Evolutionary conservation across 2,797 vertebrate genomes (phyloP).

Genomic region (Protosalanx chinensis): DNA sequence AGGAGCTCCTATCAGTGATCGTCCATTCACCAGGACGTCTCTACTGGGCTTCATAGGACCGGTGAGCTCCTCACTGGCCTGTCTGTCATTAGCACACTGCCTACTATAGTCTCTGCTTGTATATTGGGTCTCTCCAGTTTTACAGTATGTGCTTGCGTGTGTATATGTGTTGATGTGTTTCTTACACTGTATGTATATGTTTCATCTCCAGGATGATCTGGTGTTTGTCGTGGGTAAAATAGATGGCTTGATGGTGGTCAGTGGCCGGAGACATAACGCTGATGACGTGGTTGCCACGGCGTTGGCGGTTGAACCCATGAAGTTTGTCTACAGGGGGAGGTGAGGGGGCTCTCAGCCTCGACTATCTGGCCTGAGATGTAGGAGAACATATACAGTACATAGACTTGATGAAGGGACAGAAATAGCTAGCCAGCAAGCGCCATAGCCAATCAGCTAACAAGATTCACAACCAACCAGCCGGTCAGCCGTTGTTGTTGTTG

Average conservation of each 20-base stretch:
- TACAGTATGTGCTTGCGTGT: not conserved
- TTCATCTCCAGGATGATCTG: constrained; percentile 79
- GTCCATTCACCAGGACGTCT: constrained; percentile 88
- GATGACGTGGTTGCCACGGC: constrained; percentile 94
- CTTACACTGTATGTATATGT: constrained; percentile 21
- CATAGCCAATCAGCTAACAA: too few relatives aligned
- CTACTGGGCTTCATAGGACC: constrained; percentile 93
- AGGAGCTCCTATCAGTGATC: constrained; percentile 79
- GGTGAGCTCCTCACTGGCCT: constrained; percentile 67
- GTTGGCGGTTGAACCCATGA: constrained; percentile 94
- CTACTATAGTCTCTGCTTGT: not conserved
- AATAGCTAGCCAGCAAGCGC: too few relatives aligned
- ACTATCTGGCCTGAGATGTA: not conserved
- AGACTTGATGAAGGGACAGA: too few relatives aligned
- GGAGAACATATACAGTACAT: too few relatives aligned
- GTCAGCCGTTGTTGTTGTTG: not conserved
- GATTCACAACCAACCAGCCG: too few relatives aligned
- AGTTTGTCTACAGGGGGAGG: constrained; percentile 98
- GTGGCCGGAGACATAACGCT: constrained; percentile 86
- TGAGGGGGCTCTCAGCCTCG: constrained; percentile 47
- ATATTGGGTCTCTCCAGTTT: not conserved
- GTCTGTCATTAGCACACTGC: too few relatives aligned
- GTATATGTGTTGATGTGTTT: not conserved
- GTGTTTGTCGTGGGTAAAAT: constrained; percentile 93
- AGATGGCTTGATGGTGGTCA: constrained; percentile 91